phyloP scores from a whole-genome alignment of 2,113 vertebrate genomes.

The Formicarius rufipectus region DNA sequence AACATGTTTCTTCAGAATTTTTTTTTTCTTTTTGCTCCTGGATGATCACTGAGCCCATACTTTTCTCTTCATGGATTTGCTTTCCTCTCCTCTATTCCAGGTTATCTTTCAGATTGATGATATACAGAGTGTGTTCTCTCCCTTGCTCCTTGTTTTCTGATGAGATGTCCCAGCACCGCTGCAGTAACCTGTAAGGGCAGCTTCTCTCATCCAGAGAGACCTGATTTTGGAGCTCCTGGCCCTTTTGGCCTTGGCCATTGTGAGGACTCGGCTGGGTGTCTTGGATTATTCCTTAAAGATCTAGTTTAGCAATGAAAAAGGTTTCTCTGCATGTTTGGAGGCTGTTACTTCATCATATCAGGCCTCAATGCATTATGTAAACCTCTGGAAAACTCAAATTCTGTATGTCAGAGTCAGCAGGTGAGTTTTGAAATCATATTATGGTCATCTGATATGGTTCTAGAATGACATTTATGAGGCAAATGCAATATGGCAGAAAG shows the following conservation, averaged over 20 bases:
- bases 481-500: not conserved
- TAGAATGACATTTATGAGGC: not conserved
- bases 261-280: not conserved
- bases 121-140: not conserved
- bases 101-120: not conserved
- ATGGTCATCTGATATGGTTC: not conserved
- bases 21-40: not conserved
- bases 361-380: not conserved
- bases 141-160: not conserved
- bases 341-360: not conserved
- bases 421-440: not conserved
- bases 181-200: not conserved
- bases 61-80: not conserved
- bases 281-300: not conserved
- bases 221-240: not conserved
- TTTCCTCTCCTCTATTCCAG: not conserved
- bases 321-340: not conserved
- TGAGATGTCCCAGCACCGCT: not conserved
- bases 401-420: not conserved
- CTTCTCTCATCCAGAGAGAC: accelerated
- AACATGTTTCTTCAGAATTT: not conserved
- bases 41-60: not conserved
- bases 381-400: not conserved
- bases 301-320: not conserved
- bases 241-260: not conserved